Evolutionary conservation across 2,113 vertebrate genomes (phyloP).

Genomic region (Scomber japonicus): DNA sequence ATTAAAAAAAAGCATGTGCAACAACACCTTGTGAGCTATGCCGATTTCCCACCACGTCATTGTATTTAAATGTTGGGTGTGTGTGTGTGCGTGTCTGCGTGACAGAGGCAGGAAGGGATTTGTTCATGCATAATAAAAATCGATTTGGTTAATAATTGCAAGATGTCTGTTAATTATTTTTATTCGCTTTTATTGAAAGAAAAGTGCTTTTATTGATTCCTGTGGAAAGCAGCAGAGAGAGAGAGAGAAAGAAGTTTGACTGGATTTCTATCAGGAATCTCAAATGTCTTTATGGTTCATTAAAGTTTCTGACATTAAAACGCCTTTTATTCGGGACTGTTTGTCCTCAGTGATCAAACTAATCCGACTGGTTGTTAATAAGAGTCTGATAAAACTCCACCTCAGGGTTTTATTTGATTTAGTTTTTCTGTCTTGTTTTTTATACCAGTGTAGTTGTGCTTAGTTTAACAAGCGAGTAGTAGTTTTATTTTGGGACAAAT

Average conservation of each 20-base stretch:
- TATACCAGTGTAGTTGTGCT: no score
- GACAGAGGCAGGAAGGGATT: slow-evolving; percentile 75
- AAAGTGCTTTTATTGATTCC: no score
- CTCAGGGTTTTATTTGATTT: no score
- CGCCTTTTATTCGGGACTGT: neutral
- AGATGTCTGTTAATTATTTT: slow-evolving; percentile 46
- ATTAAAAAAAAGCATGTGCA: slow-evolving; percentile 99
- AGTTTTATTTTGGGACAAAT: no score
- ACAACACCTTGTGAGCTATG: slow-evolving; percentile 85
- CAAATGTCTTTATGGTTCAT: neutral
- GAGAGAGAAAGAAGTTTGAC: neutral
- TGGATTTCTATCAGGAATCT: neutral
- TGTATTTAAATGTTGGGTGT: slow-evolving; percentile 86
- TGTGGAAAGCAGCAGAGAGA: neutral
- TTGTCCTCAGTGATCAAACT: neutral
- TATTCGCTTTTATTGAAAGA: slow-evolving; percentile 26
- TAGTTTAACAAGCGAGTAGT: no score
- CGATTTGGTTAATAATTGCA: slow-evolving; percentile 85
- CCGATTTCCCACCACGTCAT: slow-evolving; percentile 86
- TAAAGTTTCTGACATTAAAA: neutral
- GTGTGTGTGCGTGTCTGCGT: slow-evolving; percentile 64
- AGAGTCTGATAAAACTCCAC: neutral
- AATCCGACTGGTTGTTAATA: no score
- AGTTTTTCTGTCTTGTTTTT: no score
- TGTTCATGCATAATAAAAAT: slow-evolving; percentile 89